Evolutionary conservation across 1,140 invertebrate genomes (phyloP), one percentile per base, ranked within the genome.

Genomic region (Drosophila dunni): DNA sequence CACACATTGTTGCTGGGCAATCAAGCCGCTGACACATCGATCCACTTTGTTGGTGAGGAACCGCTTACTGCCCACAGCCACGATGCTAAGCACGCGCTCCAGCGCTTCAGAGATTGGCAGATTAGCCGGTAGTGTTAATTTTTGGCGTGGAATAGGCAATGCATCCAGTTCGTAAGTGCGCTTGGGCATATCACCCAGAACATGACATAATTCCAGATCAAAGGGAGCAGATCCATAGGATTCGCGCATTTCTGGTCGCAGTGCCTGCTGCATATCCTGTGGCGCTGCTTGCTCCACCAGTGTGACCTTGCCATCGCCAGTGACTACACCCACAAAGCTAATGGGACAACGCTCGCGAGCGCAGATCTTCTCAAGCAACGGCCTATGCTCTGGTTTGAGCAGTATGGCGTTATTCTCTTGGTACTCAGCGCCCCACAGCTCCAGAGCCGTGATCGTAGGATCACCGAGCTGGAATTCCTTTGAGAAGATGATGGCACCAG

Each of bases 341-440:
- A 99, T 95, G 2, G 97, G 97, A 92, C 98, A 99, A 71, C 97
- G 95, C 94, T 99, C 98, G 66, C 98, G 94, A 11, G 93, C 88
- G 44, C 96, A 96, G 57, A 99, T 97, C 77, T 92, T 92, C 82
- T 95, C 93, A 0, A 99, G 92, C 1, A 96, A 68, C 10, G 93
- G 65, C 8, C 95, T 93, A 79, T 97, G 94, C 61, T 96, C 92
- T 60, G 94, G 93, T 44, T 93, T 93, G 74, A 97, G 96, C 0
- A 99, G 92, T 44, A 98, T 93, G 0, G 98, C 98, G 92, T 99
- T 96, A 76, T 97, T 99, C 93, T 99, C 98, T 93, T 99, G 98
- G 90, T 99, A 99, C 92, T 99, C 98, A 0, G 98, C 98, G 0
- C 98, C 98, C 98, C 98, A 99, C 5, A 99, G 92, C 92, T 99